Conservation (phyloP, 2,113 vertebrate genomes). For the Macrotis lagotis region DNA sequence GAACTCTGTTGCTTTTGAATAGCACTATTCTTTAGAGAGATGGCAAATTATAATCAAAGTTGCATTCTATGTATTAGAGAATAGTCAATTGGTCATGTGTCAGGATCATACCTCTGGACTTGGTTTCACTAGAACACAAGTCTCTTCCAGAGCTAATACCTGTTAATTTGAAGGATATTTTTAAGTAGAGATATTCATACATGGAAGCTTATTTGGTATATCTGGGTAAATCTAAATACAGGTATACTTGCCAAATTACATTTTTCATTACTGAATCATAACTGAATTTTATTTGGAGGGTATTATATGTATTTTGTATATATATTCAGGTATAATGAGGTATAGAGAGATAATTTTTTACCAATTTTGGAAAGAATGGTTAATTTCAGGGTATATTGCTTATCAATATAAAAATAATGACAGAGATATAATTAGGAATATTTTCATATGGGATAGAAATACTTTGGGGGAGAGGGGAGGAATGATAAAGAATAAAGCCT, state of each 20-base stretch:
- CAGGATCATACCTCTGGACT: neutral
- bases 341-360: conserved; percentile 45
- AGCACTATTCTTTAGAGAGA: neutral
- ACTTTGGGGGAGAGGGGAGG: neutral
- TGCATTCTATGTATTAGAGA: neutral
- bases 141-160: neutral
- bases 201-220: conserved; percentile 17
- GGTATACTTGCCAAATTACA: conserved; percentile 11
- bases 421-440: neutral
- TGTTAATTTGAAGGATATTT: neutral
- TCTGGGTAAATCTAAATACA: neutral
- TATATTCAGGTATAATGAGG: neutral
- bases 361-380: neutral
- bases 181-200: neutral
- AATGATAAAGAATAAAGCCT: neutral
- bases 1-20: neutral
- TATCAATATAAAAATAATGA: neutral
- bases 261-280: neutral
- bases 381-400: neutral
- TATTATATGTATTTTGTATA: conserved; percentile 13
- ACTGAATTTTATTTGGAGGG: conserved; percentile 25
- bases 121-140: neutral
- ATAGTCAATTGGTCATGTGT: neutral
- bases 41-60: neutral
- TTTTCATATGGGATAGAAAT: neutral